phyloP scores from a whole-genome alignment of 2,113 vertebrate species.

The Pteropus alecto region DNA sequence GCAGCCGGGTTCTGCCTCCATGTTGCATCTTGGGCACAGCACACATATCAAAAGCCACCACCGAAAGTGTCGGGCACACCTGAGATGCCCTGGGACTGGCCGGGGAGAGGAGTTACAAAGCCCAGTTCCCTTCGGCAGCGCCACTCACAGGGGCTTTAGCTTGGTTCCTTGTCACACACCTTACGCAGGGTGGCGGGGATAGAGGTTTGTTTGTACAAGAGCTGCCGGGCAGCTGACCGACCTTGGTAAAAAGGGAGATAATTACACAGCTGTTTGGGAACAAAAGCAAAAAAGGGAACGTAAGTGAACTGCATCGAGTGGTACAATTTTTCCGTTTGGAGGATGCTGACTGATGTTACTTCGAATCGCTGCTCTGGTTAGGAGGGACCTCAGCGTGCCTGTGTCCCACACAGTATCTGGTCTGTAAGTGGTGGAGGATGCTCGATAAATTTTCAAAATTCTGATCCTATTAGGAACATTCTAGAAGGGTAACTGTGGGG shows the following conservation, averaged over 20 bases:
- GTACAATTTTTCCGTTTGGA: not conserved
- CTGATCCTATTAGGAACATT: constrained; percentile 9
- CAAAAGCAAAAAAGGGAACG: constrained; percentile 35
- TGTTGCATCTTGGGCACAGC: not conserved
- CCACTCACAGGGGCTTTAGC: constrained; percentile 36
- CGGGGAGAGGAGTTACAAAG: constrained; percentile 14
- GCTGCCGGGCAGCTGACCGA: constrained; percentile 55
- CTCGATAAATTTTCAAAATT: not conserved
- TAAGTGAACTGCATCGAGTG: not conserved
- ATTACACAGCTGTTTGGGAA: constrained; percentile 59
- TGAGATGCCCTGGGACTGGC: constrained; percentile 5
- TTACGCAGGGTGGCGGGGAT: constrained; percentile 34
- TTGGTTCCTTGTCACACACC: constrained; percentile 40
- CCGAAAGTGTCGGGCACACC: not conserved
- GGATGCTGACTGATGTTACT: not conserved
- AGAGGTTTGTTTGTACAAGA: constrained; percentile 55
- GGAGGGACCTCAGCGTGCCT: not conserved
- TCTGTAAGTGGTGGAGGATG: not conserved
- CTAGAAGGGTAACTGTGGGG: not conserved
- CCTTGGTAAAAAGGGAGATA: constrained; percentile 64
- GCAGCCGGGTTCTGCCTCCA: not conserved
- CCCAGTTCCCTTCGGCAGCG: not conserved
- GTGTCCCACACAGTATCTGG: not conserved
- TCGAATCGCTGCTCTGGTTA: not conserved
- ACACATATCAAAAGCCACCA: not conserved